Evolutionary conservation across 1,140 invertebrate genomes (phyloP).

Genomic region (Penaeus chinensis): DNA sequence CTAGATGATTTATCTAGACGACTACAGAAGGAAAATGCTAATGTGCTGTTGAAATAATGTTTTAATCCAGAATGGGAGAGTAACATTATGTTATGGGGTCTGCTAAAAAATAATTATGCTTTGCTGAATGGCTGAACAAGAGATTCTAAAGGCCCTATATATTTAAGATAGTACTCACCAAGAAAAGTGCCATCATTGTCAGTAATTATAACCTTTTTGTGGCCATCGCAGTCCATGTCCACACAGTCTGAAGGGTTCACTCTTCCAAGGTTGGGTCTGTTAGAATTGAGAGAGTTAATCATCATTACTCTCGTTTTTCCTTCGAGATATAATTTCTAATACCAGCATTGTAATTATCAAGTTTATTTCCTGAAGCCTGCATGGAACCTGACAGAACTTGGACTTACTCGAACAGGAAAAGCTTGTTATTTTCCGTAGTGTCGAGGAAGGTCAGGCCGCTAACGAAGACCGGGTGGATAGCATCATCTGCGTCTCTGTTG

Average conservation of each 20-base stretch:
- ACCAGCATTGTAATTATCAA: too few species aligned
- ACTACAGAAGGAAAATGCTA: too few species aligned
- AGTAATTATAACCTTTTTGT: constrained; percentile 54
- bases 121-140: too few species aligned
- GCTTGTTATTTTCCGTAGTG: constrained; percentile 9
- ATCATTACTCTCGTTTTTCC: too few species aligned
- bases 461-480: constrained; percentile 42
- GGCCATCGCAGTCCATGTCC: constrained; percentile 62
- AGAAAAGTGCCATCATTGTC: constrained; percentile 51
- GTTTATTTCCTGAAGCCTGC: too few species aligned
- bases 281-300: neutral
- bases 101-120: too few species aligned
- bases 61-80: too few species aligned
- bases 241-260: constrained; percentile 60
- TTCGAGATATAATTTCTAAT: too few species aligned
- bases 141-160: too few species aligned
- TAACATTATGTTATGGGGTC: too few species aligned
- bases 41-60: too few species aligned
- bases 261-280: constrained; percentile 19
- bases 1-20: too few species aligned
- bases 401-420: constrained; percentile 37
- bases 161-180: constrained; percentile 1
- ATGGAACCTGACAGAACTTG: neutral
- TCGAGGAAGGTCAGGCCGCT: constrained; percentile 34
- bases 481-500: constrained; percentile 43